Evolutionary conservation across 2,113 vertebrate genomes (phyloP).

Genomic region (Nothobranchius furzeri): DNA sequence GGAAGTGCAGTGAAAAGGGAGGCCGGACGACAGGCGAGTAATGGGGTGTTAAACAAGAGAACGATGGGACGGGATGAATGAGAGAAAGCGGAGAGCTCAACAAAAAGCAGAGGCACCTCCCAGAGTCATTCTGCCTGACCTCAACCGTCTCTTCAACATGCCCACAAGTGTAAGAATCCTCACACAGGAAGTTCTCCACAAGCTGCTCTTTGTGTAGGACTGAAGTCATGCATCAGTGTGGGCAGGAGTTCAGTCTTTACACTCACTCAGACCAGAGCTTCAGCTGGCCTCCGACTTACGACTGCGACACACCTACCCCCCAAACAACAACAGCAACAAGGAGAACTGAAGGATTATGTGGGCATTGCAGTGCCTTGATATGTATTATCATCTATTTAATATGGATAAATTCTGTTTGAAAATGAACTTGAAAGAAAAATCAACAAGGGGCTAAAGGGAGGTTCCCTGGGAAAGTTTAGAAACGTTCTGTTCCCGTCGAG

Average conservation of each 20-base stretch:
- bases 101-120: slow-evolving; percentile 54
- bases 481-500: slow-evolving; percentile 64
- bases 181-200: slow-evolving; percentile 72
- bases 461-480: slow-evolving; percentile 67
- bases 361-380: slow-evolving; percentile 74
- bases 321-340: slow-evolving; percentile 44
- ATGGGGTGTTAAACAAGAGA: slow-evolving; percentile 35
- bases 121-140: slow-evolving; percentile 53
- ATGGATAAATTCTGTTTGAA: slow-evolving; percentile 77
- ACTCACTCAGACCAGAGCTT: slow-evolving; percentile 29
- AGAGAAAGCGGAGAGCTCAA: slow-evolving; percentile 41
- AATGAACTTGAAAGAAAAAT: slow-evolving; percentile 76
- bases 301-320: slow-evolving; percentile 53
- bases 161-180: slow-evolving; percentile 72
- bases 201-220: slow-evolving; percentile 65
- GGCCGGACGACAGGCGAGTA: slow-evolving; percentile 36
- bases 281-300: slow-evolving; percentile 31
- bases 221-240: slow-evolving; percentile 59
- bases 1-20: slow-evolving; percentile 27
- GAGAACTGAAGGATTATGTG: slow-evolving; percentile 62
- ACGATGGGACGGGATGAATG: slow-evolving; percentile 51
- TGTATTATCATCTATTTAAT: slow-evolving; percentile 63
- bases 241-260: slow-evolving; percentile 56
- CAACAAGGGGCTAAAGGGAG: slow-evolving; percentile 70
- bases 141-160: slow-evolving; percentile 49